Conservation (phyloP, 2,797 vertebrate species). For the Nasua narica region DNA sequence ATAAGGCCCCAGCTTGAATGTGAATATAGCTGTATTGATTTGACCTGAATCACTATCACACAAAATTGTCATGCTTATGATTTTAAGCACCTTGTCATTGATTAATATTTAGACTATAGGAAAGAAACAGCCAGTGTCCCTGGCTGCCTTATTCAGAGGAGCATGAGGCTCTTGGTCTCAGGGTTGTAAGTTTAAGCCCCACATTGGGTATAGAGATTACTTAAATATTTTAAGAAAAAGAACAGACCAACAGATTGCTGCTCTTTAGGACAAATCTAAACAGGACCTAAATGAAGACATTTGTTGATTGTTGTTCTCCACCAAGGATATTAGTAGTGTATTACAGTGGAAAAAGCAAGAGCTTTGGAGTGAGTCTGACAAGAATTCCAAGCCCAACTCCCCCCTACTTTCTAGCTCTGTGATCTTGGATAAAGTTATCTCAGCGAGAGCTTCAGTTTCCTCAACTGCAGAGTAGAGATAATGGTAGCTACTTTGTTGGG, state of each 20-base stretch:
- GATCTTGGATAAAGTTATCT: not conserved
- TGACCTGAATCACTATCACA: not conserved
- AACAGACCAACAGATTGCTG: not conserved
- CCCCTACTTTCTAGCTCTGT: not conserved
- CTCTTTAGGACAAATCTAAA: conserved; percentile 15
- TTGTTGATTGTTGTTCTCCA: conserved; percentile 5
- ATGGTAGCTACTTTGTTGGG: not conserved
- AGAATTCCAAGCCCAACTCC: not conserved
- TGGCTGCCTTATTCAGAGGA: not conserved
- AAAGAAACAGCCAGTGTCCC: not conserved
- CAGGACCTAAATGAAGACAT: not conserved
- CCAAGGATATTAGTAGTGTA: not conserved
- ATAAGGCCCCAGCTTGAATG: not conserved
- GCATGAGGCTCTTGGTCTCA: not conserved
- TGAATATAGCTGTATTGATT: not conserved
- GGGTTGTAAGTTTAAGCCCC: not conserved
- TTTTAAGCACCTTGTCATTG: conserved; percentile 27
- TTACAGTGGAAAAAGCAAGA: not conserved
- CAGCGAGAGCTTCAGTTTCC: not conserved
- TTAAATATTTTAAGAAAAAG: not conserved
- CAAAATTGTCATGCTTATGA: not conserved
- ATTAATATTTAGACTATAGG: not conserved
- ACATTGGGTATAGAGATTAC: not conserved
- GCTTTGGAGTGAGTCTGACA: not conserved
- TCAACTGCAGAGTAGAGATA: not conserved